phyloP scores from a whole-genome alignment of 1,140 invertebrate genomes.

The Drosophila pseudoananassae region DNA sequence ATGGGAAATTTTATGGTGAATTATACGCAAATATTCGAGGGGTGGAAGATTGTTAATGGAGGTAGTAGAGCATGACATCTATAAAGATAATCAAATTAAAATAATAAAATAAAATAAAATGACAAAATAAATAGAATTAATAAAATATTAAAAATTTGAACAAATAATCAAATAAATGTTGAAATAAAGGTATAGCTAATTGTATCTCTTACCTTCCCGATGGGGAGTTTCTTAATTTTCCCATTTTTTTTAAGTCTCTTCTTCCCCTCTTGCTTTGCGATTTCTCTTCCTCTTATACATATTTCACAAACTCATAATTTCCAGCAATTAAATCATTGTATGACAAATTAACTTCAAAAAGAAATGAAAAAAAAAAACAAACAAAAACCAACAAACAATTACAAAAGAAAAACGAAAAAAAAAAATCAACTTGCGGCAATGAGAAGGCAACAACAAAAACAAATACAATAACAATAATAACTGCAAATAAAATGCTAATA shows the following conservation, averaged over 20 bases:
- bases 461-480: conserved; percentile 4
- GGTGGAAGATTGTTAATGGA: conserved; percentile 1
- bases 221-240: neutral
- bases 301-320: conserved; percentile 67
- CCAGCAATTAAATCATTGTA: conserved; percentile 67
- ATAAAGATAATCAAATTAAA: neutral
- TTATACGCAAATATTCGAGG: conserved; percentile 16
- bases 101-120: neutral
- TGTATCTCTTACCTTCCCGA: neutral
- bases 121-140: neutral
- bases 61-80: neutral
- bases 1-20: conserved; percentile 18
- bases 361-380: conserved; percentile 35
- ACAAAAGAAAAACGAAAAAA: conserved; percentile 12
- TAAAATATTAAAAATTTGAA: neutral
- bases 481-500: conserved; percentile 61
- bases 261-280: neutral
- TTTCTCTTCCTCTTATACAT: conserved; percentile 20
- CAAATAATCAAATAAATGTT: neutral
- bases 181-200: neutral
- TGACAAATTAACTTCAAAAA: conserved; percentile 63
- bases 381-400: conserved; percentile 17
- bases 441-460: conserved; percentile 39
- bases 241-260: conserved; percentile 12
- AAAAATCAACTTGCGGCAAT: conserved; percentile 58